Evolutionary conservation across 1,140 invertebrate genomes (phyloP), one percentile per base, ranked within the genome.

Genomic region (Drosophila auraria): DNA sequence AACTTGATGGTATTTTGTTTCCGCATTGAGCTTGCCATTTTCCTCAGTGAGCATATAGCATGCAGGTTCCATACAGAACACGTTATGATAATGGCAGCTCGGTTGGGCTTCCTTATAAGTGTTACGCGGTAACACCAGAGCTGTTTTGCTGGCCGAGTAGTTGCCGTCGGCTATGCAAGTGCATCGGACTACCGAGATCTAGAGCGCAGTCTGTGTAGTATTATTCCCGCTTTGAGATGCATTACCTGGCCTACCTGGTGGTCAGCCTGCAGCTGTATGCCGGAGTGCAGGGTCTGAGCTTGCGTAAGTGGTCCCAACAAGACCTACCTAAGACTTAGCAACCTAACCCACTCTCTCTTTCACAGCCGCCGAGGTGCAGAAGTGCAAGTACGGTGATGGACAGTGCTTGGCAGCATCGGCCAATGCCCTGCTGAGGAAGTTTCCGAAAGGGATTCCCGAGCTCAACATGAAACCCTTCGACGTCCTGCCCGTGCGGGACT

Each of bases 81-180:
- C 38, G 82, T 86, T 86, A 86, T 86, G 82, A 61, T 87, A 86
- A 84, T 74, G 8, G 30, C 42, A 38, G n/a, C 66, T 33, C 30
- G 30, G 51, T 78, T 78, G 23, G 33, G 63, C 63, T 78, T 79
- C 66, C 76, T 79, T 42, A 72, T 63, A 59, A 42, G 66, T 61
- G 23, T 50, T 58, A 6, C 15, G 45, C 25, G 12, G 40, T 58
- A 51, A 47, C 47, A 58, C 15, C 14, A 58, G 36, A 56, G 44
- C 20, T 33, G 40, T 60, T 80, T 70, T 56, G 59, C 30, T 65
- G 42, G n/a, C 14, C 17, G n/a, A 56, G 14, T 14, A 65, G 54
- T 71, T 49, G 25, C 27, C 27, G 42, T 38, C 14, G 59, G 25
- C 68, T 59, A 40, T 60, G 69, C 59, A 74, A 86, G 73, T 74